These are phyloP conservation scores for Eulemur rubriventer DNA, from an alignment of 2,797 vertebrate genomes.

Conservation along the genomic window DNA sequence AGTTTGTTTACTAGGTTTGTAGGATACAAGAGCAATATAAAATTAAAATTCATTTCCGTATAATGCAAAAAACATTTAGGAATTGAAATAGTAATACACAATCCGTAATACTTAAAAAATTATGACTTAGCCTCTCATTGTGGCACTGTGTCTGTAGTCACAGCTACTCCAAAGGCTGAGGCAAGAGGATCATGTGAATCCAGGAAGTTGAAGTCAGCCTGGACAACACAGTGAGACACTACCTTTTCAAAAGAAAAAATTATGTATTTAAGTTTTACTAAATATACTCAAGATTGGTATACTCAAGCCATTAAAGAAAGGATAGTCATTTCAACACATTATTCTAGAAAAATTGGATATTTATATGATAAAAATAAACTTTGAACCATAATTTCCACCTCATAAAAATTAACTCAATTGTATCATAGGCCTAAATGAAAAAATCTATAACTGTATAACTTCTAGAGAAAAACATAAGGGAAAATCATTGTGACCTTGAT, in stretches of 20 bases:
- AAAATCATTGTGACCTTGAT: neutral
- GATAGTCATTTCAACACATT: neutral
- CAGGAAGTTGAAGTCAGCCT: neutral
- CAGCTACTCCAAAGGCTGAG: neutral
- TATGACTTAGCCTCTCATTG: neutral
- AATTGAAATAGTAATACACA: neutral
- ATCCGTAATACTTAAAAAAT: neutral
- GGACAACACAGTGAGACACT: neutral
- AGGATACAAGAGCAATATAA: neutral
- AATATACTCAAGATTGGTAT: neutral
- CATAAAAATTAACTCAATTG: neutral
- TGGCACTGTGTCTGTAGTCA: neutral
- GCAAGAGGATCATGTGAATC: no score
- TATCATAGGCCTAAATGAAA: neutral
- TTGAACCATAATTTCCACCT: neutral
- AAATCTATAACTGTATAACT: neutral
- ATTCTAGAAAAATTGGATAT: neutral
- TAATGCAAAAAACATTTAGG: neutral
- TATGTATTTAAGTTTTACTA: neutral
- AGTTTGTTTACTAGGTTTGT: neutral
- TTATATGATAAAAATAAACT: neutral
- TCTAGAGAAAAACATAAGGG: neutral
- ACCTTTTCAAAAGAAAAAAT: no score
- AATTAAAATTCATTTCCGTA: neutral
- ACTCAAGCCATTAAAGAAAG: neutral